Base-by-base conservation (phyloP, 2,113 vertebrate genomes). In the Ia io region DNA sequence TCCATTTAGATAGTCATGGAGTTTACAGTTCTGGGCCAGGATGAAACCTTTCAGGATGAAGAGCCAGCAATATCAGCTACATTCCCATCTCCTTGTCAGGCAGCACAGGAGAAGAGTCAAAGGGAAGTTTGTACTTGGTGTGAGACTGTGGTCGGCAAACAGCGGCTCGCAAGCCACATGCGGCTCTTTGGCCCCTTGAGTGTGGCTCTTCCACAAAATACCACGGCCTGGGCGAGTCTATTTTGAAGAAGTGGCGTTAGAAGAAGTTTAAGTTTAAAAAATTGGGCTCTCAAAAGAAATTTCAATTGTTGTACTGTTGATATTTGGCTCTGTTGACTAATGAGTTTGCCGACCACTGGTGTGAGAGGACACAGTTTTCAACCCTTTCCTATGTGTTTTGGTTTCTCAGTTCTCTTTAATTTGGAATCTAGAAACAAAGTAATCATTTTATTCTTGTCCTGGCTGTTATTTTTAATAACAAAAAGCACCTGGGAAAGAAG, bases 361-460 rank as follows among this genome's bases (percentile, higher is more conserved):
- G 3, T 80, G 22, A 88, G 92, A 92, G 91, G 59, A 67, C 80
- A 83, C 40, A 44, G 47, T 87, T 73, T 92, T 92, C 70, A 89
- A 25, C 59, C 47, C 23, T 82, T 85, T 78, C 13, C 44, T 47
- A 61, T 16, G 13, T 51, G 35, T 59, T 63, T 90, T 83, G 67
- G 44, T 56, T 92, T 94, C 88, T 90, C 40, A 67, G 22, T 90
- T 65, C 80, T 94, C 76, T 89, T 88, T 90, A 76, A 77, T 61
- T 28, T 42, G 69, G 42, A 86, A 86, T 92, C 61, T 89, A 23
- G 69, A 91, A 84, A 93, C 42, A 44, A 85, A 93, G 23, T 37
- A 93, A 89, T 89, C 37, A 76, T 88, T 94, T 88, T 77, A 49
- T 90, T 86, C 53, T 85, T 92, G 32, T 40, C 37, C 67, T 65